Percentiles rank a stretch among this genome's conserved stretches.
Evolutionary conservation across 2,888 invertebrate species (phyloP).

Genomic region (Holacanthella duospinosa): DNA sequence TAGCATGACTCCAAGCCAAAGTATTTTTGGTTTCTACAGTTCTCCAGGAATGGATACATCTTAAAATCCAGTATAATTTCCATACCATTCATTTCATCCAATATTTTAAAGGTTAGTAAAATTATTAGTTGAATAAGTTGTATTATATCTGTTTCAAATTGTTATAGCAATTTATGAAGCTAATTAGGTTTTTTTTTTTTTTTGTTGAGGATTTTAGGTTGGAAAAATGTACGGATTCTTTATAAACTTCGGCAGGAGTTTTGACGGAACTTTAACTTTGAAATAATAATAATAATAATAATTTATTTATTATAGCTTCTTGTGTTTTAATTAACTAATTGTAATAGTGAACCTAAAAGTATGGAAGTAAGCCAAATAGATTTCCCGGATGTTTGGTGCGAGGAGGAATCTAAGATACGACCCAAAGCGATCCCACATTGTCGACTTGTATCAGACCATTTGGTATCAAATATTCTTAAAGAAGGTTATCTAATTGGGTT

Average conservation of each 20-base stretch:
- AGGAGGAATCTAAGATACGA: not conserved
- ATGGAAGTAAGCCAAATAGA: not conserved
- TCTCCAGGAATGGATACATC: constrained; percentile 24
- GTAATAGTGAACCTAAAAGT: too few species aligned
- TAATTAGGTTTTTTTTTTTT: too few species aligned
- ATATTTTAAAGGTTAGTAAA: not conserved
- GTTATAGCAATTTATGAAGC: too few species aligned
- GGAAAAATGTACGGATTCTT: too few species aligned
- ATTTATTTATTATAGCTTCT: too few species aligned
- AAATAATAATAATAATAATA: too few species aligned
- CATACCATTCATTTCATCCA: not conserved
- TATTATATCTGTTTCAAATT: too few species aligned
- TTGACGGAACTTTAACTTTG: too few species aligned
- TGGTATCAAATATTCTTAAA: not conserved
- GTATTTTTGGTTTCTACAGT: constrained; percentile 35
- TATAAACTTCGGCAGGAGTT: too few species aligned
- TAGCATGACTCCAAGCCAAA: constrained; percentile 29
- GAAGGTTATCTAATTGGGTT: not conserved
- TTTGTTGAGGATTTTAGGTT: too few species aligned
- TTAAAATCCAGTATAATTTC: not conserved
- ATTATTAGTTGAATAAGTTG: not conserved
- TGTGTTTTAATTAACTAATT: too few species aligned
- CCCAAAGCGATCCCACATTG: not conserved
- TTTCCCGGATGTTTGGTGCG: not conserved
- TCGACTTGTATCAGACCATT: not conserved